phyloP scores from a whole-genome alignment of 2,797 vertebrate species.

The Leuciscus waleckii region DNA sequence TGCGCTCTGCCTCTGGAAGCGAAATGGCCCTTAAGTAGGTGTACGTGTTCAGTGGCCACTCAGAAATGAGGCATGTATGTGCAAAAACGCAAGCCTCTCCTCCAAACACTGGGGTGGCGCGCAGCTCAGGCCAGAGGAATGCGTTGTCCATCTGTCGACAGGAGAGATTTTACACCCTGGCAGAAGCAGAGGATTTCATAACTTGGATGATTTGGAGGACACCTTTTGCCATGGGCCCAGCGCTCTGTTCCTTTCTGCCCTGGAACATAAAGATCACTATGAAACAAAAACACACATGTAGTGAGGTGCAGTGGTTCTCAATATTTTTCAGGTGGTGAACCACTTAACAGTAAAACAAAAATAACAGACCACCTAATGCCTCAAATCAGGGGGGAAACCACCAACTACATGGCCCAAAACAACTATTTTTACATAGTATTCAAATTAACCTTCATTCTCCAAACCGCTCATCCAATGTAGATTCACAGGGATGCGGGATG shows the following conservation, averaged over 20 bases:
- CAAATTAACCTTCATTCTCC: not conserved
- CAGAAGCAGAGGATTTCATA: slow-evolving; percentile 80
- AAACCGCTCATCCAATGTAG: not conserved
- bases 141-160: slow-evolving; percentile 82
- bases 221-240: slow-evolving; percentile 47
- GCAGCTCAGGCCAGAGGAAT: slow-evolving; percentile 75
- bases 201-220: slow-evolving; percentile 74
- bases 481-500: not conserved
- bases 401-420: no score
- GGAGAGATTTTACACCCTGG: slow-evolving; percentile 75
- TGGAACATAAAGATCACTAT: slow-evolving; percentile 46
- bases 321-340: not conserved
- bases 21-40: slow-evolving; percentile 54
- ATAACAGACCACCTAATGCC: no score
- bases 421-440: not conserved
- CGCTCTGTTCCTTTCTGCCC: slow-evolving; percentile 1
- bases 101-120: slow-evolving; percentile 72
- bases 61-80: slow-evolving; percentile 83
- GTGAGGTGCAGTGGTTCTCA: not conserved
- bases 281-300: not conserved
- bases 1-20: slow-evolving; percentile 53
- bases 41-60: slow-evolving; percentile 79
- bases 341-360: not conserved
- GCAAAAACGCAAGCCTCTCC: slow-evolving; percentile 78
- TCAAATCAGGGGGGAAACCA: no score